These are phyloP conservation scores for Ceyx cyanopectus DNA, from an alignment of 2,113 vertebrate genomes.

Conservation along the genomic window DNA sequence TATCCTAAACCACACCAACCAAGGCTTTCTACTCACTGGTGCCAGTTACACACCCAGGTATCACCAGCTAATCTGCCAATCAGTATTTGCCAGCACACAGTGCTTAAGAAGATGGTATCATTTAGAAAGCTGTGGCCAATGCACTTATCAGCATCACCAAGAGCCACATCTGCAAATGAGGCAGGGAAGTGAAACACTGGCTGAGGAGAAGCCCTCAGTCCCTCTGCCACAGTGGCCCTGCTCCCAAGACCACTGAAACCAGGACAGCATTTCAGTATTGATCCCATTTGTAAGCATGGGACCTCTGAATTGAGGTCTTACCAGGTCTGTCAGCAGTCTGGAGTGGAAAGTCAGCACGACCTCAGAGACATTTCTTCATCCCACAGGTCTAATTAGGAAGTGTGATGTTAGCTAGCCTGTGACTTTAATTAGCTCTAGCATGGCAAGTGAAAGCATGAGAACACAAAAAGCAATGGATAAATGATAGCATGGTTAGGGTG, in stretches of 20 bases:
- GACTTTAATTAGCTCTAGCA: constrained; percentile 23
- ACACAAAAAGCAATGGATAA: constrained; percentile 50
- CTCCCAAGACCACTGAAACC: neutral
- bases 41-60: neutral
- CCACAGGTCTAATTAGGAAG: constrained; percentile 37
- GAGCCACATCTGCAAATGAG: neutral
- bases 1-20: neutral
- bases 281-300: neutral
- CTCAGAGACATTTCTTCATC: constrained; percentile 33
- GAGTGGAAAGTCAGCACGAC: neutral
- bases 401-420: neutral
- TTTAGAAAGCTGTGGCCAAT: neutral
- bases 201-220: neutral
- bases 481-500: constrained; percentile 23
- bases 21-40: neutral
- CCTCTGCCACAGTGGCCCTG: neutral
- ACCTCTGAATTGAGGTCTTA: neutral
- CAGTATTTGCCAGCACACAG: neutral
- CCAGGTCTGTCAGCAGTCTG: constrained; percentile 7
- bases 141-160: neutral
- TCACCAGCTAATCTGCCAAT: neutral
- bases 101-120: neutral
- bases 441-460: neutral
- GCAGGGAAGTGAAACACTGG: neutral
- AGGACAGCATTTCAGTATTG: neutral